A percentile compares a stretch with the other conserved stretches of the same genome.
These are phyloP conservation scores for Ondatra zibethicus DNA, from an alignment of 2,113 vertebrate genomes.

Conservation along the genomic window DNA sequence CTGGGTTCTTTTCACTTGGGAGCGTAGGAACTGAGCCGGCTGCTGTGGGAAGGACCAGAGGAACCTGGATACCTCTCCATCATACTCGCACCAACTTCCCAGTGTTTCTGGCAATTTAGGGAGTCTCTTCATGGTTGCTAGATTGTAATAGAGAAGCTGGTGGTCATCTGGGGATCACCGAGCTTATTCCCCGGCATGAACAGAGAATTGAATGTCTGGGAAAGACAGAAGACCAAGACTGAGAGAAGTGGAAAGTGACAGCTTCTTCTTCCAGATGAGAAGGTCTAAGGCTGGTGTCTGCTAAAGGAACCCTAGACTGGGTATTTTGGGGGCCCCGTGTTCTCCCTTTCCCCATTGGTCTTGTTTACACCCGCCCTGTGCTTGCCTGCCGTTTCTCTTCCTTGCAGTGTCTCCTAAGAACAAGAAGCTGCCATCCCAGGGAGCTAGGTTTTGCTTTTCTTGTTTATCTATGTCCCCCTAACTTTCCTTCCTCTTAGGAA, in stretches of 20 bases:
- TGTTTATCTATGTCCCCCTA: not conserved
- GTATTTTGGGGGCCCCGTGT: not conserved
- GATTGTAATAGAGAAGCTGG: not conserved
- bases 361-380: not conserved
- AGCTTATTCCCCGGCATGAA: not conserved
- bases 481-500: not conserved
- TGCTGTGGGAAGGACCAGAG: not conserved
- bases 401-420: slow-evolving; percentile 40
- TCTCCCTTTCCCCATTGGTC: not conserved
- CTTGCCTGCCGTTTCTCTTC: not conserved
- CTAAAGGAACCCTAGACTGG: not conserved
- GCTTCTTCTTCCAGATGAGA: not conserved
- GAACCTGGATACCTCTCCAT: not conserved
- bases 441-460: not conserved
- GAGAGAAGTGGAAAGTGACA: not conserved
- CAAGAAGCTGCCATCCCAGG: not conserved
- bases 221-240: not conserved
- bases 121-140: not conserved
- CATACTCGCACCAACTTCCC: accelerated
- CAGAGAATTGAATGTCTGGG: not conserved
- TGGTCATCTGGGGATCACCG: not conserved
- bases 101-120: not conserved
- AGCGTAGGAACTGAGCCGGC: not conserved
- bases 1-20: not conserved
- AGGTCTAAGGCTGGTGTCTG: not conserved